These are phyloP conservation scores for Aphidius gifuensis DNA, from an alignment of 1,140 invertebrate genomes.

Conservation along the genomic window DNA sequence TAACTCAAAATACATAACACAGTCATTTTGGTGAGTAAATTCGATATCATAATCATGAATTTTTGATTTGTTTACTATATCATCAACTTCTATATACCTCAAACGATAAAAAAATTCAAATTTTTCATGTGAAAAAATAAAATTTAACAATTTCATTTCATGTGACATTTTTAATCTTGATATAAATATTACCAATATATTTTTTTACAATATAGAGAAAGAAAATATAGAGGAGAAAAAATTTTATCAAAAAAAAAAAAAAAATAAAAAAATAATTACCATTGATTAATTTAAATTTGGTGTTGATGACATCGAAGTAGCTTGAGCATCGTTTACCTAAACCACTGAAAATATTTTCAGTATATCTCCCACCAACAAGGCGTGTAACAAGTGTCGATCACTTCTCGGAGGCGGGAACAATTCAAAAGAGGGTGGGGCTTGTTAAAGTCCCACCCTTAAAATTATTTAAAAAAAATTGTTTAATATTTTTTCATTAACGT, in stretches of 20 bases:
- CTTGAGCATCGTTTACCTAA: too few species aligned
- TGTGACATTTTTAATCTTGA: neutral
- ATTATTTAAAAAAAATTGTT: too few species aligned
- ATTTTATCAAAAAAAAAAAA: neutral
- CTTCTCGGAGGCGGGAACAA: constrained; percentile 52
- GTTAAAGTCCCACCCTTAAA: constrained; percentile 34
- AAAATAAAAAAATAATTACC: neutral
- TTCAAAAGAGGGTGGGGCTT: constrained; percentile 39
- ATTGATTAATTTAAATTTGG: neutral
- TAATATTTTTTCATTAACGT: too few species aligned
- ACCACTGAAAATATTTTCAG: too few species aligned
- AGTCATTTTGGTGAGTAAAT: neutral
- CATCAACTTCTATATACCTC: neutral
- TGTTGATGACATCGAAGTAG: too few species aligned
- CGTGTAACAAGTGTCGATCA: constrained; percentile 53
- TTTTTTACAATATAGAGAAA: too few species aligned
- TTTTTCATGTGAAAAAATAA: too few species aligned
- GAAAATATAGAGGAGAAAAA: too few species aligned
- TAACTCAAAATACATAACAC: constrained; percentile 1
- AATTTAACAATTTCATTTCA: too few species aligned
- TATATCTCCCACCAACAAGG: constrained; percentile 32
- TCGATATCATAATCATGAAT: constrained; percentile 18
- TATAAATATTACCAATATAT: neutral
- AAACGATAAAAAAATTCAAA: neutral
- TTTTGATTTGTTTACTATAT: neutral